Percentiles rank a stretch among this genome's conserved stretches.
Evolutionary conservation across 2,888 invertebrate genomes (phyloP).

Genomic region (Rhorus exstirpatorius): DNA sequence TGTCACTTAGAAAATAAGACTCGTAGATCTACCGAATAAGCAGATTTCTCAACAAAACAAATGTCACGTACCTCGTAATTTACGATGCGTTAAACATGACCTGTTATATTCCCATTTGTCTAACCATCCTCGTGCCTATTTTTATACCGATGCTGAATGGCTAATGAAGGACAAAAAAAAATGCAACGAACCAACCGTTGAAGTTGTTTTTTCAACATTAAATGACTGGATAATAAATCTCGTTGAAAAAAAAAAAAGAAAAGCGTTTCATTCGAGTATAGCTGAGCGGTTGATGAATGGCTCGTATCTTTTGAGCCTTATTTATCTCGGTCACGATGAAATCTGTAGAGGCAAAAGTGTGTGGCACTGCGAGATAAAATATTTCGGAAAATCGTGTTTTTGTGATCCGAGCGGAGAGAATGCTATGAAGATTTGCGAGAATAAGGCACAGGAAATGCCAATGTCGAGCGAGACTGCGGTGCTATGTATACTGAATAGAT

Average conservation of each 20-base stretch:
- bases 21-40: conserved; percentile 33
- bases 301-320: conserved; percentile 33
- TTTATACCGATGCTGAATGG: conserved; percentile 47
- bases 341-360: conserved; percentile 46
- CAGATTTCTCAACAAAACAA: conserved; percentile 9
- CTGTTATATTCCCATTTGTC: conserved; percentile 67
- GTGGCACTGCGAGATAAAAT: conserved; percentile 46
- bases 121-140: conserved; percentile 46
- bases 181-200: conserved; percentile 8
- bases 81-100: conserved; percentile 68
- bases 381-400: conserved; percentile 59
- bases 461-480: conserved; percentile 13
- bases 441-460: conserved; percentile 35
- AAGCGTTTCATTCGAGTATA: conserved; percentile 20
- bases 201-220: conserved; percentile 17
- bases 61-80: conserved; percentile 66
- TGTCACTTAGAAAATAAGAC: conserved; percentile 29
- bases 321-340: conserved; percentile 37
- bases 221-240: conserved; percentile 48
- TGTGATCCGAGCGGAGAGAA: conserved; percentile 6
- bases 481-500: conserved; percentile 17
- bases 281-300: conserved; percentile 48
- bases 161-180: conserved; percentile 17
- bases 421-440: conserved; percentile 19
- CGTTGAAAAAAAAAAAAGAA: conserved; percentile 13